Percentiles rank a stretch among this genome's conserved stretches.
Conservation (phyloP, 1,140 invertebrate genomes). For the Mya arenaria region DNA sequence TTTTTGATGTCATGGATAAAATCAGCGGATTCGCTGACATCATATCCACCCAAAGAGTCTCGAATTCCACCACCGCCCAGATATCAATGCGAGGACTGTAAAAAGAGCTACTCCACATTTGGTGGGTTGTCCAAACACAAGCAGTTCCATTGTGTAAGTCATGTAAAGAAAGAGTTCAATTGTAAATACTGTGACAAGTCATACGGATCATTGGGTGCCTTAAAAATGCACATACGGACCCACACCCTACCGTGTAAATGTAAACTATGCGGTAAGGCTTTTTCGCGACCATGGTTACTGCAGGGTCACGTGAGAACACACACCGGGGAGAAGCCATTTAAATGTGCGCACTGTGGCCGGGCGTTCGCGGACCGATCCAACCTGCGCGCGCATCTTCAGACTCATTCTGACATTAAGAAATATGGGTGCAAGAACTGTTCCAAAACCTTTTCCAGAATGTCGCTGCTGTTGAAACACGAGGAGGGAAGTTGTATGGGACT, state of each 20-base stretch:
- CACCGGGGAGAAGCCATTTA: slow-evolving; percentile 77
- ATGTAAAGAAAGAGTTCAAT: slow-evolving; percentile 94
- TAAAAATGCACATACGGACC: slow-evolving; percentile 99
- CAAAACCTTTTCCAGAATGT: slow-evolving; percentile 99
- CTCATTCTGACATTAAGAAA: slow-evolving; percentile 98
- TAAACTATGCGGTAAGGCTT: slow-evolving; percentile 90
- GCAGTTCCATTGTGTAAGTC: slow-evolving; percentile 96
- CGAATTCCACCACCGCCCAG: slow-evolving; percentile 82
- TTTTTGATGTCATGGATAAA: slow-evolving; percentile 43
- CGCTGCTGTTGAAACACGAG: slow-evolving; percentile 94
- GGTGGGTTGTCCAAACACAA: slow-evolving; percentile 97
- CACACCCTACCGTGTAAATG: slow-evolving; percentile 99
- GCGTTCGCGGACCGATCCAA: slow-evolving; percentile 98
- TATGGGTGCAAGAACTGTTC: slow-evolving; percentile 95
- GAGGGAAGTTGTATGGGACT: slow-evolving; percentile 86
- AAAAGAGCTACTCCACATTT: slow-evolving; percentile 97
- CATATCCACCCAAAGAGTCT: slow-evolving; percentile 29
- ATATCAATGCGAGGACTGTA: slow-evolving; percentile 95
- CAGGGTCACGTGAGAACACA: slow-evolving; percentile 77
- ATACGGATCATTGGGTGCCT: slow-evolving; percentile 95
- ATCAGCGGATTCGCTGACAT: slow-evolving; percentile 18
- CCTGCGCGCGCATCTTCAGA: slow-evolving; percentile 97
- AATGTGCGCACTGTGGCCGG: slow-evolving; percentile 91
- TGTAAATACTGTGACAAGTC: slow-evolving; percentile 98
- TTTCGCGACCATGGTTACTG: slow-evolving; percentile 74